Evolutionary conservation across 2,797 vertebrate species (phyloP), one percentile per base, ranked within the genome.

Genomic region (Coilia nasus): DNA sequence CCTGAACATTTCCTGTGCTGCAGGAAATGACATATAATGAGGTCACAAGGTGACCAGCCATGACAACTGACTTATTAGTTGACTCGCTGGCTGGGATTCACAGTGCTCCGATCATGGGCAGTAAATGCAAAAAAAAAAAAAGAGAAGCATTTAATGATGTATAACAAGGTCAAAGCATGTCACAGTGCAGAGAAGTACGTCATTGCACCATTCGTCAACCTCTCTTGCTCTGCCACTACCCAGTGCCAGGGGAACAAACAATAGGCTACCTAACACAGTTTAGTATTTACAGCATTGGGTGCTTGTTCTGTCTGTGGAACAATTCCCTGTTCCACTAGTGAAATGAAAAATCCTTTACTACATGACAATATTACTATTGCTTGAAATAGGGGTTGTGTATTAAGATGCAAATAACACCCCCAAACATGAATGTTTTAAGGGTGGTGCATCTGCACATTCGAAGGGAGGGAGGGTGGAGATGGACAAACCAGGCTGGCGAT

Each of bases 1-100:
- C 91, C 87, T 91, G 89, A 90, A 87, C 89, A 89, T 91, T 93
- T 95, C 94, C 94, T 93, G 92, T 92, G 90, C 87, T 31, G 83
- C 78, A 88, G 90, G 87, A 92, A 90, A 91, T 88, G 83, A 91
- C 67, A 91, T 87, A 90, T 91, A 85, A 92, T 91, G 83, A 94
- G 94, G 94, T 94, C 92, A 83, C 82, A 83, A 85, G 83, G 82
- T 44, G 90, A 90, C 92, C 62, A 80, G 12, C 64, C 86, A 87
- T 83, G 71, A 78, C 71, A 44, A 78, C 71, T 21, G 71, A 78
- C 31, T 44, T 44, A 78, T 78, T 75, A 75, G 67, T 9, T 54
- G 50, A 7, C 50, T 41, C 2, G 25, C 62, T 41, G 31, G 35
- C 67, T 78, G 35, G 71, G 35, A 21, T 10, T 1, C 15, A 17